A percentile compares a stretch with the other conserved stretches of the same genome.
These are phyloP conservation scores for Forbesichthys agassizii DNA, from an alignment of 2,113 vertebrate genomes.

Conservation along the genomic window DNA sequence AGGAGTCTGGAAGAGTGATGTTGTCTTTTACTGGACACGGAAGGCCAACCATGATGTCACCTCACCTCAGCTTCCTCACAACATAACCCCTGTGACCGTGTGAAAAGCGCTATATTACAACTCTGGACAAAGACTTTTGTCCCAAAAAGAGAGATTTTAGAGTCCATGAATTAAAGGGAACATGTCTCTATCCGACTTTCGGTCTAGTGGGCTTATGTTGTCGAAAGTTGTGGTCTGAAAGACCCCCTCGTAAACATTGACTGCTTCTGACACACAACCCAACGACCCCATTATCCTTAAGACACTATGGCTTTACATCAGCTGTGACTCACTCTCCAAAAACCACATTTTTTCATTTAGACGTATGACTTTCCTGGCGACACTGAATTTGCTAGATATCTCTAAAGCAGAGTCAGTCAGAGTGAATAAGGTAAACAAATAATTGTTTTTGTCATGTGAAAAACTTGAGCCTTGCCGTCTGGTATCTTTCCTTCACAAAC, in stretches of 20 bases:
- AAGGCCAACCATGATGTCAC: conserved; percentile 58
- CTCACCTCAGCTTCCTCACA: conserved; percentile 54
- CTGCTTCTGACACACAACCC: conserved; percentile 47
- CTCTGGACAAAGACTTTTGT: conserved; percentile 57
- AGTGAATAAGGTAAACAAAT: conserved; percentile 66
- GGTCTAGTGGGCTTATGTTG: conserved; percentile 32
- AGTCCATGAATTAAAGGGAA: conserved; percentile 42
- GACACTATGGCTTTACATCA: conserved; percentile 50
- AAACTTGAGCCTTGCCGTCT: conserved; percentile 66
- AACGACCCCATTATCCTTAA: conserved; percentile 54
- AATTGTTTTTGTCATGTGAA: conserved; percentile 75
- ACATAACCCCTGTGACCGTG: conserved; percentile 57
- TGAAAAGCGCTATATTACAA: conserved; percentile 67
- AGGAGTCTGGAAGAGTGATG: conserved; percentile 34
- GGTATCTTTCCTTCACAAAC: conserved; percentile 74
- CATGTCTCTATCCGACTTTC: conserved; percentile 34
- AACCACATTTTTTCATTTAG: conserved; percentile 30
- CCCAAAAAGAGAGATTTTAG: conserved; percentile 55
- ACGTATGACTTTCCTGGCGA: conserved; percentile 52
- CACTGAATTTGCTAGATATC: conserved; percentile 24
- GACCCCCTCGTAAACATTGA: conserved; percentile 43
- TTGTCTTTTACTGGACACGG: conserved; percentile 39
- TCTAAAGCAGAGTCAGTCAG: conserved; percentile 44
- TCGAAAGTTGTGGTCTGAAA: conserved; percentile 56
- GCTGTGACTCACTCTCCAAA: conserved; percentile 42